Conservation (phyloP, 1,140 invertebrate genomes). For the Temnothorax longispinosus region DNA sequence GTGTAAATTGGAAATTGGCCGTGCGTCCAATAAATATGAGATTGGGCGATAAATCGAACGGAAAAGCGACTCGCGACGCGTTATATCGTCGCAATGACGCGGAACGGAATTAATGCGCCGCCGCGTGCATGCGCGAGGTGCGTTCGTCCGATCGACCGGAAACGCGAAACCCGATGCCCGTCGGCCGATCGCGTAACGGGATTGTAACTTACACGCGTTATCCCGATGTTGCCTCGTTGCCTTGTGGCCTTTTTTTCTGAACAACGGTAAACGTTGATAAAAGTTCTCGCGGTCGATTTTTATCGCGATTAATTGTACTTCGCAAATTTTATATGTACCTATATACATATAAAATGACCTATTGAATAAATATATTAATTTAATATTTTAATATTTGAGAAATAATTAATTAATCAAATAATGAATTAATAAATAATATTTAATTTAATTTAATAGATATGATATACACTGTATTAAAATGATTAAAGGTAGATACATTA, state of each 20-base stretch:
- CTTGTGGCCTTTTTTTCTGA: neutral
- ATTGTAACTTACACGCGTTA: neutral
- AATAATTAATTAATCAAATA: neutral
- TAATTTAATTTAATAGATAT: neutral
- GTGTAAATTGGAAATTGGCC: constrained; percentile 76
- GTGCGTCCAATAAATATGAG: constrained; percentile 75
- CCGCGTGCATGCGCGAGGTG: neutral
- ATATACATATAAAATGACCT: neutral
- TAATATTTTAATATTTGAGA: neutral
- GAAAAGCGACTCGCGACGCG: constrained; percentile 63
- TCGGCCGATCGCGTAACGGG: constrained; percentile 10
- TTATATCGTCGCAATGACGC: constrained; percentile 55
- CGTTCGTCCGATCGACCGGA: constrained; percentile 20
- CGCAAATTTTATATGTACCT: neutral
- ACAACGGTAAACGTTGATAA: neutral
- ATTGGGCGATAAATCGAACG: constrained; percentile 76
- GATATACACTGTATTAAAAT: neutral
- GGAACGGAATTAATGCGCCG: constrained; percentile 40
- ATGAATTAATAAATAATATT: neutral
- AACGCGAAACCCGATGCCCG: constrained; percentile 35
- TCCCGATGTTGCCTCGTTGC: neutral
- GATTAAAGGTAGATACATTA: neutral
- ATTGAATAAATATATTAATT: neutral
- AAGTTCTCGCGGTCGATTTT: neutral
- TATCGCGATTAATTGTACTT: no score